Conservation (phyloP, 1,140 invertebrate genomes). For the Rhagoletis zephyria region DNA sequence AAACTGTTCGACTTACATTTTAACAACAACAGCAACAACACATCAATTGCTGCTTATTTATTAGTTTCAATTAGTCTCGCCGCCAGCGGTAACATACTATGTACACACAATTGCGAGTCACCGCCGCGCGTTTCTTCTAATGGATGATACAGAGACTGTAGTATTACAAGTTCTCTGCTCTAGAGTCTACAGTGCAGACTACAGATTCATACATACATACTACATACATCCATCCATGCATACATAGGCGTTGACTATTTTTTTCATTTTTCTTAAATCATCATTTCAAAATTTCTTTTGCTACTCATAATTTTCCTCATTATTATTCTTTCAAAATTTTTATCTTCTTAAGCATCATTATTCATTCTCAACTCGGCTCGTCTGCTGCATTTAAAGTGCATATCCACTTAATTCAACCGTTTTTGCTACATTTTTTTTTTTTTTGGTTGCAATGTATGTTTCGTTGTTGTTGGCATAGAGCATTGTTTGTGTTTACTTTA, state of each 20-base stretch:
- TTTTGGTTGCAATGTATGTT: conserved; percentile 25
- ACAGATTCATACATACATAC: no score
- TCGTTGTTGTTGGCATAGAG: background rate
- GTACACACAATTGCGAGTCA: background rate
- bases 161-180: no score
- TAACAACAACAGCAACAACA: background rate
- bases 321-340: background rate
- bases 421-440: background rate
- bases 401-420: background rate
- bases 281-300: background rate
- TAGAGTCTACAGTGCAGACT: no score
- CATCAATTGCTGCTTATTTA: background rate
- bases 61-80: conserved; percentile 41
- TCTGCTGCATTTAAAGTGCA: background rate
- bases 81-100: background rate
- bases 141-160: background rate
- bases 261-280: background rate
- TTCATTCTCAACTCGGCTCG: background rate
- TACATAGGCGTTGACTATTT: background rate
- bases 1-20: no score
- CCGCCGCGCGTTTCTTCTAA: background rate
- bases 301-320: conserved; percentile 8
- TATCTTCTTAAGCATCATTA: background rate
- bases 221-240: no score
- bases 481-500: conserved; percentile 28